A percentile compares a stretch with the other conserved stretches of the same genome.
phyloP scores from a whole-genome alignment of 1,140 invertebrate genomes.

The Homarus americanus region DNA sequence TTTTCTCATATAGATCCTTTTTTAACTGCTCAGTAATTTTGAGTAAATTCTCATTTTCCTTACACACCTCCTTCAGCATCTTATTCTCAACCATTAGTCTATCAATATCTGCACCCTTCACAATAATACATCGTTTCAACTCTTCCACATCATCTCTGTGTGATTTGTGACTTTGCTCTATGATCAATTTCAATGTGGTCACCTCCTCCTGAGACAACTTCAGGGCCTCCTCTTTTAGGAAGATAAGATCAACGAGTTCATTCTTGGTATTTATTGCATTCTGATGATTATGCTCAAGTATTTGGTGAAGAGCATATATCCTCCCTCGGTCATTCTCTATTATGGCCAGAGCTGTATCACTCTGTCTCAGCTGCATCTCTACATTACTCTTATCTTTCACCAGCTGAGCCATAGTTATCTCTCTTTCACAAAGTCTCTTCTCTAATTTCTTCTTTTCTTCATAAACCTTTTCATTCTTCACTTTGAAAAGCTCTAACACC shows the following conservation, averaged over 20 bases:
- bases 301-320: neutral
- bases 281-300: neutral
- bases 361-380: neutral
- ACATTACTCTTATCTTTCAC: neutral
- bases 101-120: no score
- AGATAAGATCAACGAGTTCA: neutral
- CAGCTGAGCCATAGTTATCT: neutral
- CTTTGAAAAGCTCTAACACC: neutral
- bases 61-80: neutral
- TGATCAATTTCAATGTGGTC: neutral
- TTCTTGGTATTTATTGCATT: neutral
- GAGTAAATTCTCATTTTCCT: neutral
- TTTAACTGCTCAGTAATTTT: neutral
- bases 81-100: neutral
- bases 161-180: neutral
- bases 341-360: constrained; percentile 24
- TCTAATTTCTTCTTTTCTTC: neutral
- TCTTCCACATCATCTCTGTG: neutral
- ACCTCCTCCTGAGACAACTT: neutral
- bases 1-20: neutral
- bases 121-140: neutral
- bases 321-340: constrained; percentile 28
- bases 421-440: neutral
- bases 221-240: neutral
- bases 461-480: neutral